A percentile compares a stretch with the other conserved stretches of the same genome.
Conservation (phyloP, 30 jellyfish, hydroid and myxozoan genomes). For the Sanderia malayensis region DNA sequence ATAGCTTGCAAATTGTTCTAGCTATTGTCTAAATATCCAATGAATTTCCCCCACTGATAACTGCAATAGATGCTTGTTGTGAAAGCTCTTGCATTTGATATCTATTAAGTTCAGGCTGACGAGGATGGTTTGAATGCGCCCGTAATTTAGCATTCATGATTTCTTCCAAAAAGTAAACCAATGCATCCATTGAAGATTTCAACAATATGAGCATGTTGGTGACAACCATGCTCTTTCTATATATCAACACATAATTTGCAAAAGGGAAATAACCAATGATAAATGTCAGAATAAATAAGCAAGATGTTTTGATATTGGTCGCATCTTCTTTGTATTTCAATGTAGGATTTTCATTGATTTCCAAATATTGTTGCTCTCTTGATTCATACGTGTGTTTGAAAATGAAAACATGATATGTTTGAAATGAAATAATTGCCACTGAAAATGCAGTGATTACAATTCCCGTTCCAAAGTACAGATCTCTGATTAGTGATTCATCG, state of each 20-base stretch:
- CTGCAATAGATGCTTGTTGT: background rate
- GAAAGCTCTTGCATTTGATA: conserved; percentile 1
- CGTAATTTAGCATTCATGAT: background rate
- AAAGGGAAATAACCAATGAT: background rate
- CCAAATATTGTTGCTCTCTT: background rate
- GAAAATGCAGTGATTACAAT: background rate
- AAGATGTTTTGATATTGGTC: background rate
- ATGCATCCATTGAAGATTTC: background rate
- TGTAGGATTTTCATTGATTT: background rate
- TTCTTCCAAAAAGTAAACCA: background rate
- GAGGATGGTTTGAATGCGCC: background rate
- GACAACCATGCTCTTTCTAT: background rate
- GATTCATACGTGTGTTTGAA: background rate
- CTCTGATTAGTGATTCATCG: background rate
- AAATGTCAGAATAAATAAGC: background rate
- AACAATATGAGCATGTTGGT: background rate
- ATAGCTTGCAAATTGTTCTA: too few relatives aligned
- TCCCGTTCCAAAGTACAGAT: background rate
- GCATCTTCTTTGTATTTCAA: background rate
- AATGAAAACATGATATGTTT: background rate
- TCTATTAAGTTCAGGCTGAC: too few relatives aligned
- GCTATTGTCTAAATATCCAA: too few relatives aligned
- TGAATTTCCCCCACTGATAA: background rate
- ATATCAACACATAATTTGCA: background rate
- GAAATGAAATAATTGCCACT: background rate